Evolutionary conservation across 2,888 invertebrate species (phyloP).

Genomic region (Hymenopus coronatus): DNA sequence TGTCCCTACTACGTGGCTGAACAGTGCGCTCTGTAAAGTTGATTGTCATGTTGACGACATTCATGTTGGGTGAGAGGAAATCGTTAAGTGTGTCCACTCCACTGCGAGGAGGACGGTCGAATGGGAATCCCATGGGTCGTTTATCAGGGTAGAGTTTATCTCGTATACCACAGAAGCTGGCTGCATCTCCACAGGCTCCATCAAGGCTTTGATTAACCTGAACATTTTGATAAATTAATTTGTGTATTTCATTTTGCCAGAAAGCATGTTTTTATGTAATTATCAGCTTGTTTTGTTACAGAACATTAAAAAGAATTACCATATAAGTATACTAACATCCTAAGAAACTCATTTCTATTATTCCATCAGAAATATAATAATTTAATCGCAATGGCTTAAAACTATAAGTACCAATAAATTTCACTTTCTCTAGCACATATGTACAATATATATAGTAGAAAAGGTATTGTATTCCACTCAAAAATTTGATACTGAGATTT

Average conservation of each 20-base stretch:
- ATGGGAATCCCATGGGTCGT: slow-evolving; percentile 82
- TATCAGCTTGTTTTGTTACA: too few species aligned
- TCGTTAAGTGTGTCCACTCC: slow-evolving; percentile 58
- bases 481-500: too few species aligned
- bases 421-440: too few species aligned
- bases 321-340: too few species aligned
- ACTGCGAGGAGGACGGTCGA: slow-evolving; percentile 62
- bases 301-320: too few species aligned
- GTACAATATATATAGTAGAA: too few species aligned
- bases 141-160: slow-evolving; percentile 77
- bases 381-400: too few species aligned
- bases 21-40: slow-evolving; percentile 52
- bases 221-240: not conserved
- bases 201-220: slow-evolving; percentile 33
- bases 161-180: slow-evolving; percentile 48
- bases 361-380: too few species aligned
- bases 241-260: not conserved
- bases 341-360: too few species aligned
- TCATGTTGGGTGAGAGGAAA: slow-evolving; percentile 76
- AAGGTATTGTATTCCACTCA: too few species aligned
- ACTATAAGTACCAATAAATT: too few species aligned
- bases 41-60: slow-evolving; percentile 60
- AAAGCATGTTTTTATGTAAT: too few species aligned
- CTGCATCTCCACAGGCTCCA: slow-evolving; percentile 29
- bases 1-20: not conserved